Base-by-base conservation (phyloP, 2,888 invertebrate species). In the Matsumyia berberina region DNA sequence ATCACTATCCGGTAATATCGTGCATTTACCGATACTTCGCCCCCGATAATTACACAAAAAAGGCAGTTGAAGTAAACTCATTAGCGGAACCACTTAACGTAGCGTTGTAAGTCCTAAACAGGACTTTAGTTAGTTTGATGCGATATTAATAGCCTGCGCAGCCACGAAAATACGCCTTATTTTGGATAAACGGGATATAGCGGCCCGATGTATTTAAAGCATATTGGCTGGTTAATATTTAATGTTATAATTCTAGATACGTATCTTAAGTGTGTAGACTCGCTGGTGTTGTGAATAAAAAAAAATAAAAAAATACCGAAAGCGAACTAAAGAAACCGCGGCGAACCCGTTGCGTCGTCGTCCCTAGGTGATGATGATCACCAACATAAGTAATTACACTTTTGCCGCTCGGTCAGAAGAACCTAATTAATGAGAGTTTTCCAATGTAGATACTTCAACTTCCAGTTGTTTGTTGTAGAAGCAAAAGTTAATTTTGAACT, bases 401-500 rank as follows among this genome's bases (percentile, higher is more conserved):
- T 85, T 74, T 76, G 70, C 73, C 70, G 80, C 76, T 80, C 80
- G 80, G 80, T 66, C 80, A 80, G 80, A 60, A 64, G 85, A 80
- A 80, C 66, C 74, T 76, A 85, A 80, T 85, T 80, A 85, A 80
- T 79, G 80, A 85, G 74, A 83, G 67, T 83, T 83, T 66, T 83
- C 46, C 72, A 58, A 31, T 69, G 62, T 57, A 42, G 7, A 15
- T 66, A 17, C 11, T 64, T 46, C 11, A 15, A 19, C 39, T 62
- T 53, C 29, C 46, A 37, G 44, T 66, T 80, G 74, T 49, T 76
- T 15, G 58, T 58, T 51, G 58, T 76, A 76, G 77, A 72, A 72
- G 83, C 79, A 80, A 80, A 85, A 85, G 80, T 76, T 80, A 74
- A 80, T 85, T 80, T 85, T 60, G 64, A 85, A 85, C 74, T 85